Percentiles rank a stretch among this genome's conserved stretches.
phyloP scores from a whole-genome alignment of 2,797 vertebrate species.

The Threskiornis aethiopicus region DNA sequence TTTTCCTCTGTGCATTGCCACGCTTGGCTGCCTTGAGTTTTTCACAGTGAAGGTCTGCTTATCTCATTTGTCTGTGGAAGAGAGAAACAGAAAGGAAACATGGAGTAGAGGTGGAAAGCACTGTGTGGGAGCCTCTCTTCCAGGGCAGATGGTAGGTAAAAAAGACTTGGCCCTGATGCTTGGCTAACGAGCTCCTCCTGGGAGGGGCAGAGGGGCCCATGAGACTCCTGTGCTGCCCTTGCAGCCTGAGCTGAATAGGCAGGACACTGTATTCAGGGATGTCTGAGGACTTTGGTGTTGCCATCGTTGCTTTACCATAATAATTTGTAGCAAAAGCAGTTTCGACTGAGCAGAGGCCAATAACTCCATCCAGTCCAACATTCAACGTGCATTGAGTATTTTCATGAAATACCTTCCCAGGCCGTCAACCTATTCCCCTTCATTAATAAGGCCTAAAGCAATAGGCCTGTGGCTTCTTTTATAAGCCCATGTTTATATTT shows the following conservation, averaged over 20 bases:
- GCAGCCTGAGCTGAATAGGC: background rate
- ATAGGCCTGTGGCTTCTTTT: background rate
- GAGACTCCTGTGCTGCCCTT: accelerated
- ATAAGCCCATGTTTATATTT: background rate
- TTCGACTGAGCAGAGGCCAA: background rate
- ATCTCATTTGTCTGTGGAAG: background rate
- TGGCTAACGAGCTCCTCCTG: background rate
- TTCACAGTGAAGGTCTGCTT: background rate
- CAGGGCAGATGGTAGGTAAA: background rate
- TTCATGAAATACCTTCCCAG: background rate
- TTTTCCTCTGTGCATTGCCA: background rate
- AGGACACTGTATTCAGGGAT: background rate
- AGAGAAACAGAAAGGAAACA: background rate
- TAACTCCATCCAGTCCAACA: background rate
- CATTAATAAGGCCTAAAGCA: background rate
- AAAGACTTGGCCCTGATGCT: background rate
- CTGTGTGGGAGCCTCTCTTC: background rate
- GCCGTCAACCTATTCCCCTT: background rate
- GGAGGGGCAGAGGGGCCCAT: background rate
- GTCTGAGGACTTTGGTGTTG: background rate
- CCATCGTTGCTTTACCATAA: background rate
- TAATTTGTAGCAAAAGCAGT: background rate
- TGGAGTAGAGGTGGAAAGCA: background rate
- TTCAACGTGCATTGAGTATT: background rate
- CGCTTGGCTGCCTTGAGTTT: background rate